Evolutionary conservation across 2,797 vertebrate genomes (phyloP), one percentile per base, ranked within the genome.

Genomic region (Toxotes lorentzi): DNA sequence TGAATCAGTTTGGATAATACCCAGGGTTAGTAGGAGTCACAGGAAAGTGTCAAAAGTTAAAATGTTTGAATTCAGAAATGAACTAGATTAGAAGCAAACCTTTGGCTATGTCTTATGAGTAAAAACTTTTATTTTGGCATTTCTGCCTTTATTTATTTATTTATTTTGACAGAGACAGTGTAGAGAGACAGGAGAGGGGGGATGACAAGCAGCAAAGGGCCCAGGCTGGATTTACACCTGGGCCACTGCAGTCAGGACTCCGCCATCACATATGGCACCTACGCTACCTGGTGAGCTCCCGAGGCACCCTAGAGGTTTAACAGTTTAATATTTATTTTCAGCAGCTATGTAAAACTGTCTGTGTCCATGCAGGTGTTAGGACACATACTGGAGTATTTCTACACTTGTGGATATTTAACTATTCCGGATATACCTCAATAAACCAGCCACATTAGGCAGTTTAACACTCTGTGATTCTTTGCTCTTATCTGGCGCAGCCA

Each of bases 401-500:
- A 50, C 27, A 35, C 58, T 32, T 58, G 62, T 58, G 56, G 53
- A 65, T 59, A 32, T 74, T 84, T 32, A 34, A 27, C 27, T 67
- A 16, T 63, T 63, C 13, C 8, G 40, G 38, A 62, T 57, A 43
- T 38, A 4, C 11, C 51, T 62, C 3, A 38, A 34, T 66, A n/a
- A 70, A n/a, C 13, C 53, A 23, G 59, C 32, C 43, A 59, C 77
- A 77, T 82, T 58, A 60, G 75, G 27, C 74, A 57, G 53, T 70
- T 78, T 72, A 68, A 77, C 76, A 56, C 69, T 78, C 60, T 62
- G 73, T 79, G 76, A 86, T 87, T 71, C 27, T 69, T 66, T 50
- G 21, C 80, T 82, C 64, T 87, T 90, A 90, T 85, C 84, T 82
- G 76, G 58, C 68, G 70, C 61, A 73, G 71, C 84, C 87, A 91